Conservation (phyloP, 2,113 vertebrate species). For the Nettapus auritus region DNA sequence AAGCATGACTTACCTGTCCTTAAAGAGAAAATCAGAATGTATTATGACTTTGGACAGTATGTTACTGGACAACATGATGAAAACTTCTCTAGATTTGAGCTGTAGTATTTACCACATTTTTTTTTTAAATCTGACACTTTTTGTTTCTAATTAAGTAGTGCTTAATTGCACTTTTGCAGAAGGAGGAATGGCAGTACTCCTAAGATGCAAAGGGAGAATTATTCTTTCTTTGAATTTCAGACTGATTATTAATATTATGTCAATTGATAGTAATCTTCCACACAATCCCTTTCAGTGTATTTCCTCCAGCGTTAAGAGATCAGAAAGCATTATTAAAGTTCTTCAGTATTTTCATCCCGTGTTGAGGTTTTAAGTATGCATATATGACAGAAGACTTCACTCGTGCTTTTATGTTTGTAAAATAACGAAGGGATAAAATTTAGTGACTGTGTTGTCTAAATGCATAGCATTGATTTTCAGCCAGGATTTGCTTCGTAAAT, state of each 20-base stretch:
- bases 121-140: too few species aligned
- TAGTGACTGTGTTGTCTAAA: neutral
- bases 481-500: neutral
- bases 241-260: neutral
- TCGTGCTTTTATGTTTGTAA: neutral
- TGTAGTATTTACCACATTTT: neutral
- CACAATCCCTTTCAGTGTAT: neutral
- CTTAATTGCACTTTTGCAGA: neutral
- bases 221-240: neutral
- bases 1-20: neutral
- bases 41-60: neutral
- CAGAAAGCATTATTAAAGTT: neutral
- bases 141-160: neutral
- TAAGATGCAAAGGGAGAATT: neutral
- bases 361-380: neutral
- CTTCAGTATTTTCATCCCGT: neutral
- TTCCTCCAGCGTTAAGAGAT: neutral
- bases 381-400: neutral
- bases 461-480: neutral
- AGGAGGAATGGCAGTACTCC: neutral
- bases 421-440: neutral
- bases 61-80: neutral
- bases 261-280: neutral
- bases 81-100: neutral
- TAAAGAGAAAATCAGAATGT: neutral